These are phyloP conservation scores for Enteromius thamalakanensis DNA, from an alignment of 2,797 vertebrate species.

Conservation along the genomic window DNA sequence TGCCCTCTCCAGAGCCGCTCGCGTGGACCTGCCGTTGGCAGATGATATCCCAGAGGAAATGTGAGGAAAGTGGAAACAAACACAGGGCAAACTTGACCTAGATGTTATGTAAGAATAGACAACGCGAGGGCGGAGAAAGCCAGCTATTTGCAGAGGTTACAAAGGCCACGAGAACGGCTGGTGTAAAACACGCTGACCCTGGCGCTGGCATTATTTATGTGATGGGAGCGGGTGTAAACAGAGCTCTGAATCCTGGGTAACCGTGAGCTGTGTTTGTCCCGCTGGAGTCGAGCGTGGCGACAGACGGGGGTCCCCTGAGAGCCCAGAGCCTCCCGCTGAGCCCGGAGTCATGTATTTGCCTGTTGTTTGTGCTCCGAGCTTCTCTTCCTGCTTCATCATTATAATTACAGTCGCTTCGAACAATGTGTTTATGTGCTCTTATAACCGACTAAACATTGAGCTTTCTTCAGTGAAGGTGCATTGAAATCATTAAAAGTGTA, in stretches of 20 bases:
- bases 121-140: constrained; percentile 48
- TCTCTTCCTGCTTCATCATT: constrained; percentile 41
- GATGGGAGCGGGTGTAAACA: constrained; percentile 53
- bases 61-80: constrained; percentile 58
- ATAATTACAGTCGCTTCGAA: constrained; percentile 24
- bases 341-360: constrained; percentile 50
- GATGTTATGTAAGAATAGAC: constrained; percentile 56
- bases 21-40: constrained; percentile 50
- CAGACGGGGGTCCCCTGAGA: constrained; percentile 52
- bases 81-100: constrained; percentile 57
- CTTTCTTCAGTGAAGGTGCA: not conserved
- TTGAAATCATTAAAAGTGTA: not conserved
- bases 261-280: constrained; percentile 43
- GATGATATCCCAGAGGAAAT: constrained; percentile 57
- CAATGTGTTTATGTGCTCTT: not conserved
- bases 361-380: constrained; percentile 25
- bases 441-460: too few relatives aligned
- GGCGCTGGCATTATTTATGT: constrained; percentile 60
- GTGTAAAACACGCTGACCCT: constrained; percentile 57
- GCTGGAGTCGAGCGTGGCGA: not conserved
- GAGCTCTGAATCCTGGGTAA: constrained; percentile 54
- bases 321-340: constrained; percentile 47
- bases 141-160: constrained; percentile 55
- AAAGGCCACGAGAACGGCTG: constrained; percentile 43
- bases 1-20: constrained; percentile 43